A percentile compares a stretch with the other conserved stretches of the same genome.
These are phyloP conservation scores for Megathymus violae DNA, from an alignment of 1,140 invertebrate genomes.

Conservation along the genomic window DNA sequence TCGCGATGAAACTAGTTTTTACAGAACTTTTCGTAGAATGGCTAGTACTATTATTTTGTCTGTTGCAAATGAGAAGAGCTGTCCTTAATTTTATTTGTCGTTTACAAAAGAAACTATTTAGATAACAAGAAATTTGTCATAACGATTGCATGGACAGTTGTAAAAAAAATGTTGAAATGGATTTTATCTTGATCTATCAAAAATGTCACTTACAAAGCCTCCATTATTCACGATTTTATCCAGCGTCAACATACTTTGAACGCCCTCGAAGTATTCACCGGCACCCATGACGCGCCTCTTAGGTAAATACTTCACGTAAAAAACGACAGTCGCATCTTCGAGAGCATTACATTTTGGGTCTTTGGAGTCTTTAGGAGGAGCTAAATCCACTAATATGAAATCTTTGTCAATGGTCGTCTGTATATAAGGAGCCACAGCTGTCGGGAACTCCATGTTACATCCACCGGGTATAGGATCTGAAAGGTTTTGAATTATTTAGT, in stretches of 20 bases:
- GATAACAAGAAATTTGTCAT: too few species aligned
- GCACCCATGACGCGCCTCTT: slow-evolving; percentile 82
- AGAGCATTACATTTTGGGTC: slow-evolving; percentile 58
- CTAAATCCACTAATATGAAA: slow-evolving; percentile 85
- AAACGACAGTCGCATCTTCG: slow-evolving; percentile 78
- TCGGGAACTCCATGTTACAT: slow-evolving; percentile 88
- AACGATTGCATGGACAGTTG: too few species aligned
- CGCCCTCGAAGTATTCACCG: slow-evolving; percentile 85
- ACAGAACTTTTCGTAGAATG: too few species aligned
- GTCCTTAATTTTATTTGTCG: too few species aligned
- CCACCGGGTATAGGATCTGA: slow-evolving; percentile 91
- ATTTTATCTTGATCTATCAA: too few species aligned
- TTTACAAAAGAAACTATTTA: too few species aligned
- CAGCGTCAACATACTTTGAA: slow-evolving; percentile 86
- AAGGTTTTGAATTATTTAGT: slow-evolving; percentile 23
- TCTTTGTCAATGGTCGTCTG: slow-evolving; percentile 76
- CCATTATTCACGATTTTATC: slow-evolving; percentile 84
- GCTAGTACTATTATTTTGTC: too few species aligned
- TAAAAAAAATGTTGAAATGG: too few species aligned
- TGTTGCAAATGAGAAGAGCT: too few species aligned
- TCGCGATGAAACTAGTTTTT: too few species aligned
- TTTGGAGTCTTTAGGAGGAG: slow-evolving; percentile 81
- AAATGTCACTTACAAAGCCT: slow-evolving; percentile 82
- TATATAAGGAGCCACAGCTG: slow-evolving; percentile 87
- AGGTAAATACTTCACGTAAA: slow-evolving; percentile 87